These are phyloP conservation scores for Protosalanx chinensis DNA, from an alignment of 2,797 vertebrate species.

Conservation along the genomic window DNA sequence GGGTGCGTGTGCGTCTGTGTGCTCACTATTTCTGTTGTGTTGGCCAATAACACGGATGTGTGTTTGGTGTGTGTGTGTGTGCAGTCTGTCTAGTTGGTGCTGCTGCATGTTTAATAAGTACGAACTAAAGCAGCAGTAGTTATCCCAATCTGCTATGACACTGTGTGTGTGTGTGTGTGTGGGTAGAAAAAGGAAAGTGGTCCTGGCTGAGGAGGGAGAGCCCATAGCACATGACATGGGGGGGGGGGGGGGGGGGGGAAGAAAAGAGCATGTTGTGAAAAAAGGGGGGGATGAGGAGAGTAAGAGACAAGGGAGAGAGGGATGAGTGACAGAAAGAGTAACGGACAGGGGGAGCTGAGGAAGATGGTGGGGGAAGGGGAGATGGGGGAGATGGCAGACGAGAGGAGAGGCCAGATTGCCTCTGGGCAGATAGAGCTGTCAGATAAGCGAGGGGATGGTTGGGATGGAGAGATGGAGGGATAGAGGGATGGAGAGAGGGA, in stretches of 20 bases:
- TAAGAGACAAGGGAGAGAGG: neutral
- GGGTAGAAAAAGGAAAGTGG: constrained; percentile 21
- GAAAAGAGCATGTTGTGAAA: too few species aligned
- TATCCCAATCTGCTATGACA: neutral
- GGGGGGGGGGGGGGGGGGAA: too few species aligned
- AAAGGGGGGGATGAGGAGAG: neutral
- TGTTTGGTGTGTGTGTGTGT: neutral
- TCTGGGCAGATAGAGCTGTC: neutral
- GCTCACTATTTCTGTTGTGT: neutral
- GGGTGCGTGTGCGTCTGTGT: constrained; percentile 11
- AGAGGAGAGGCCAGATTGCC: neutral
- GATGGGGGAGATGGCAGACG: neutral
- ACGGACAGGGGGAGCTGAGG: constrained; percentile 12
- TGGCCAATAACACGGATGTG: neutral
- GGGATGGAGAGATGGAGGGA: neutral
- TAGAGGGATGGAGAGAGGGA: neutral
- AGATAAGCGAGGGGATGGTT: neutral
- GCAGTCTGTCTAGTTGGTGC: constrained; percentile 2
- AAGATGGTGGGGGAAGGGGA: constrained; percentile 11
- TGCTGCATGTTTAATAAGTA: constrained; percentile 37
- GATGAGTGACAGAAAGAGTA: neutral
- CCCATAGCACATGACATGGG: neutral
- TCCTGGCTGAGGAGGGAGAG: neutral
- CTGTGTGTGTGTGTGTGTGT: constrained; percentile 2
- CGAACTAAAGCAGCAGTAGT: constrained; percentile 18